Evolutionary conservation across 2,888 invertebrate genomes (phyloP), one percentile per base, ranked within the genome.

Genomic region (Autographa gamma): DNA sequence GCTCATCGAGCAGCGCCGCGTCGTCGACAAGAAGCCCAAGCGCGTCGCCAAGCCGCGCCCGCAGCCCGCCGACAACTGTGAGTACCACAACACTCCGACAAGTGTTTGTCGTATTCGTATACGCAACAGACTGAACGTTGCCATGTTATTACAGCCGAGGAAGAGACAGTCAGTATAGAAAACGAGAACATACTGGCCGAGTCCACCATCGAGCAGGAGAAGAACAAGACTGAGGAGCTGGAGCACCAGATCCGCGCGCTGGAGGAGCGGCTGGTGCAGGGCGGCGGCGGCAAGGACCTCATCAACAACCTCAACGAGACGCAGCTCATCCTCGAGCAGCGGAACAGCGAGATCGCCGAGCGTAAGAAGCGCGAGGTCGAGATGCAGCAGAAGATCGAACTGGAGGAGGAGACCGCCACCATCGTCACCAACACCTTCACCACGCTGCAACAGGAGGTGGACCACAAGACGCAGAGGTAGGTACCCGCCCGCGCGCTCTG

Each of bases 291-390:
- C 14, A 98, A 98, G 90, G 99, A 99, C 91, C 98, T 99, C 68
- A 96, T 99, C 54, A 99, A 99, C 91, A 98, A 99, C 87, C 98
- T 99, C 19, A 98, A 98, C 89, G 98, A 99, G 90, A 98, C 99
- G 85, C 98, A 99, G 91, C 96, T 98, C 79, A 98, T 98, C 68
- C 95, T 99, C 66, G 98, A 99, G 88, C 97, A 98, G 89, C 78
- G 93, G 73, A 96, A 98, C 71, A 96, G 97, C 60, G 99, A 99
- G 94, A 98, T 99, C 74, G 98, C 98, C 0, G 99, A 99, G 89
- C 96, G 99, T 80, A 98, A 97, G 95, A 97, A 99, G 88, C 96
- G 99, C 73, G 97, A 96, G 82, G 97, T 99, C 67, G 99, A 99
- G 94, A 99, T 99, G 97, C 98, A 98, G 88, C 99, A 99, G 92